These are phyloP conservation scores for Pygocentrus nattereri DNA, from an alignment of 2,797 vertebrate genomes.

Conservation along the genomic window DNA sequence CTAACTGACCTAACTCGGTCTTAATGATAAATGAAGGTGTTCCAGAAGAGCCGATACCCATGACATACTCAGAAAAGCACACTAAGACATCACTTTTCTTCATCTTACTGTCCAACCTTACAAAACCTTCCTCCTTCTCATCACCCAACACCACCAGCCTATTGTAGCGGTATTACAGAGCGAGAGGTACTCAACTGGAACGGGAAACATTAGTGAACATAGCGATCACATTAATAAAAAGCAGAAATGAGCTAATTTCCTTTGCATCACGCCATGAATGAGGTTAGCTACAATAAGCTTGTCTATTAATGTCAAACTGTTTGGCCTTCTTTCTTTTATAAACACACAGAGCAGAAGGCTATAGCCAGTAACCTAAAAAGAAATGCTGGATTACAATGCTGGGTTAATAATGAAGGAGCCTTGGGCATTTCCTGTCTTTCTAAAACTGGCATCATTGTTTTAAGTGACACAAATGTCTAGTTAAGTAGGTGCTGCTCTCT, in stretches of 20 bases:
- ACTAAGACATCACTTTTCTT: too few species aligned
- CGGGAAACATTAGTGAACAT: too few species aligned
- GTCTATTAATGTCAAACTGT: background rate
- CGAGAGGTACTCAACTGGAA: too few species aligned
- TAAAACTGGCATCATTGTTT: background rate
- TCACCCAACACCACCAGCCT: too few species aligned
- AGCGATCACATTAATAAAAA: too few species aligned
- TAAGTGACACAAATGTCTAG: background rate
- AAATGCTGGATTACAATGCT: background rate
- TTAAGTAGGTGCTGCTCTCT: background rate
- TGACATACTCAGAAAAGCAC: too few species aligned
- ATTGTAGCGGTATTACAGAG: too few species aligned
- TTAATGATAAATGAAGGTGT: too few species aligned
- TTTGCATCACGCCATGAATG: background rate
- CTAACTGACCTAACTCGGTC: too few species aligned
- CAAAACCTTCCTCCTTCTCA: too few species aligned
- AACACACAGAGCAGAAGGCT: background rate
- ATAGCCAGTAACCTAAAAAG: background rate
- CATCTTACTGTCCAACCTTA: too few species aligned
- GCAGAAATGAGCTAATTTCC: background rate
- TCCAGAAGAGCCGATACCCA: too few species aligned
- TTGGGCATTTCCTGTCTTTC: background rate
- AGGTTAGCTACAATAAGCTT: conserved; percentile 11
- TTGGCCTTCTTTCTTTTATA: background rate
- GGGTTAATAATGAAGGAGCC: background rate